Percentiles rank a stretch among this genome's conserved stretches.
Evolutionary conservation across 2,888 invertebrate genomes (phyloP).

Genomic region (Sphaerophoria rueppellii): DNA sequence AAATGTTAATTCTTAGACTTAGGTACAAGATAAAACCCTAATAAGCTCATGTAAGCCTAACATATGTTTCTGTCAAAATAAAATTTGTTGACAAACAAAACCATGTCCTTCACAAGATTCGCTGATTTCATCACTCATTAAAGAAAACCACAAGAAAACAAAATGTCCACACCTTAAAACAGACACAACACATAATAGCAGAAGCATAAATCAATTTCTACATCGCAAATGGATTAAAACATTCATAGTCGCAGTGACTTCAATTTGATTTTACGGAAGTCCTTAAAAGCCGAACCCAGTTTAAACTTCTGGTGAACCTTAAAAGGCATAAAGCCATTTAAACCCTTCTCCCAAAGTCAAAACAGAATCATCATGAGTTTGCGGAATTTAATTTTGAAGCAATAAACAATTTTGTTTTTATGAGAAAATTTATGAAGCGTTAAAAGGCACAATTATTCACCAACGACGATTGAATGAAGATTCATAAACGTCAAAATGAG

Average conservation of each 20-base stretch:
- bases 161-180: slow-evolving; percentile 25
- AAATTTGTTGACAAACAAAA: slow-evolving; percentile 28
- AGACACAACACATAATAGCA: slow-evolving; percentile 13
- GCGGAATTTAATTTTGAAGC: slow-evolving; percentile 40
- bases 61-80: neutral
- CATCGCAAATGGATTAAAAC: neutral
- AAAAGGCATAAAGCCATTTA: slow-evolving; percentile 55
- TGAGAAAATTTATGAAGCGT: slow-evolving; percentile 37
- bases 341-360: slow-evolving; percentile 48
- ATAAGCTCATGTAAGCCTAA: neutral
- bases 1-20: neutral
- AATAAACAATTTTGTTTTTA: slow-evolving; percentile 42
- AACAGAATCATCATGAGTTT: slow-evolving; percentile 36
- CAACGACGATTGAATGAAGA: slow-evolving; percentile 13
- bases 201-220: slow-evolving; percentile 25
- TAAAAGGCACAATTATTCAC: neutral
- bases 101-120: slow-evolving; percentile 15
- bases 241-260: neutral
- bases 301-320: slow-evolving; percentile 16
- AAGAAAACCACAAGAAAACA: slow-evolving; percentile 15
- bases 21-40: neutral
- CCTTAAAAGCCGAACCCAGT: slow-evolving; percentile 53
- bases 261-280: slow-evolving; percentile 47
- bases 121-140: slow-evolving; percentile 39
- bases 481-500: slow-evolving; percentile 36